Percentiles rank a stretch among this genome's conserved stretches.
Conservation (phyloP, 1,140 invertebrate genomes). For the Hylaeus volcanicus region DNA sequence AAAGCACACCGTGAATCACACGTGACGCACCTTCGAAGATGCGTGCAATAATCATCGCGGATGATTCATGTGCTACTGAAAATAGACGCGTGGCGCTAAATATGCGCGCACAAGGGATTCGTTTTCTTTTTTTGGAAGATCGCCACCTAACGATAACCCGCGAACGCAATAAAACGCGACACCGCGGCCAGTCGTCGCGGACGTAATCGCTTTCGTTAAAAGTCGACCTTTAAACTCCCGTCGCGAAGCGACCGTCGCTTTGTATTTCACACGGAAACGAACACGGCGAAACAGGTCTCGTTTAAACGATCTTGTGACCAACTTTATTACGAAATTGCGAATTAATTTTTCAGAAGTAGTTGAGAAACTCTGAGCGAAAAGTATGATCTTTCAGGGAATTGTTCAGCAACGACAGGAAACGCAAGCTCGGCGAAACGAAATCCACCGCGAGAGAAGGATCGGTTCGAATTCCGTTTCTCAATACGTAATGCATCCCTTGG, state of each 20-base stretch:
- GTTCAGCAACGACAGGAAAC: slow-evolving; percentile 35
- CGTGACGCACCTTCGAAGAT: slow-evolving; percentile 9
- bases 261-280: slow-evolving; percentile 37
- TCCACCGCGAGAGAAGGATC: slow-evolving; percentile 27
- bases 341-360: not conserved
- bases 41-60: slow-evolving; percentile 1
- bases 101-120: not conserved
- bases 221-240: slow-evolving; percentile 40
- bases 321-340: too few species aligned
- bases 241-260: slow-evolving; percentile 6
- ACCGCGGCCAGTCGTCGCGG: slow-evolving; percentile 37
- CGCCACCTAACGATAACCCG: slow-evolving; percentile 65
- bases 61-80: slow-evolving; percentile 37
- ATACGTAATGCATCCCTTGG: slow-evolving; percentile 45
- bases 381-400: not conserved
- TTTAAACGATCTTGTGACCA: not conserved
- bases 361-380: too few species aligned
- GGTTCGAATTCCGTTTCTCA: slow-evolving; percentile 58
- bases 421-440: slow-evolving; percentile 46
- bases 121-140: slow-evolving; percentile 62
- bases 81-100: not conserved
- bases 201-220: slow-evolving; percentile 46
- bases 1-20: not conserved
- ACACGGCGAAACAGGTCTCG: slow-evolving; percentile 27
- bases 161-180: slow-evolving; percentile 63